Percentiles rank a stretch among this genome's conserved stretches.
Conservation (phyloP, 2,888 invertebrate genomes). For the Halictus ligatus region DNA sequence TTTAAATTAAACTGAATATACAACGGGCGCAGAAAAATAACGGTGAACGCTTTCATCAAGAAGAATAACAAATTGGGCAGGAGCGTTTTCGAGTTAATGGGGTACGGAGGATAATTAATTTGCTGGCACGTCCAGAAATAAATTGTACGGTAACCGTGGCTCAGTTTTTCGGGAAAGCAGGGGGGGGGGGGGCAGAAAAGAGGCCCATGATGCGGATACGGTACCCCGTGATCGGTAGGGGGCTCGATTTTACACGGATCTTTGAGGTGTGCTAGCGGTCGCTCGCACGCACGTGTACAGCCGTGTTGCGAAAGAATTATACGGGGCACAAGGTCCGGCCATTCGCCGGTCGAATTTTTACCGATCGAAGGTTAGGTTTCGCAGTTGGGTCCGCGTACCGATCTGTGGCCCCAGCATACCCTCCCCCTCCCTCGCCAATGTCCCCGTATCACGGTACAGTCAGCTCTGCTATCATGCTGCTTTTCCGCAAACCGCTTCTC, state of each 20-base stretch:
- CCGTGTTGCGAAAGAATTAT: conserved; percentile 75
- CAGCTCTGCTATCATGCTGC: conserved; percentile 42
- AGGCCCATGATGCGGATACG: conserved; percentile 8
- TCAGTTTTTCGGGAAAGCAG: not conserved
- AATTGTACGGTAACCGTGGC: not conserved
- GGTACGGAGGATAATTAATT: conserved; percentile 1
- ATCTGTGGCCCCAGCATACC: conserved; percentile 55
- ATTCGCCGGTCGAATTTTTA: conserved; percentile 78
- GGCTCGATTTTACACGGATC: conserved; percentile 61
- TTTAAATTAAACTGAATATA: not conserved
- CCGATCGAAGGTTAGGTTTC: conserved; percentile 76
- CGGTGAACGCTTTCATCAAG: not conserved
- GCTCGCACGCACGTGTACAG: conserved; percentile 52
- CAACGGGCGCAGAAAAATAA: not conserved
- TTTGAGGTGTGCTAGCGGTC: conserved; percentile 35
- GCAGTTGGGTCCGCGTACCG: conserved; percentile 62
- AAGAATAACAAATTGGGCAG: not conserved
- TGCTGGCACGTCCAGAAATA: not conserved
- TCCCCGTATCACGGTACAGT: conserved; percentile 60
- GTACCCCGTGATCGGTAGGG: conserved; percentile 27
- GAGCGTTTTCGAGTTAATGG: not conserved
- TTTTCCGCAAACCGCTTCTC: conserved; percentile 27
- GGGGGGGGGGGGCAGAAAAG: not conserved
- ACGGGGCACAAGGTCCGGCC: conserved; percentile 78
- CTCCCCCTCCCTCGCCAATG: conserved; percentile 51